These are phyloP conservation scores for Drosophila albomicans DNA, from an alignment of 1,140 invertebrate species.

Conservation along the genomic window DNA sequence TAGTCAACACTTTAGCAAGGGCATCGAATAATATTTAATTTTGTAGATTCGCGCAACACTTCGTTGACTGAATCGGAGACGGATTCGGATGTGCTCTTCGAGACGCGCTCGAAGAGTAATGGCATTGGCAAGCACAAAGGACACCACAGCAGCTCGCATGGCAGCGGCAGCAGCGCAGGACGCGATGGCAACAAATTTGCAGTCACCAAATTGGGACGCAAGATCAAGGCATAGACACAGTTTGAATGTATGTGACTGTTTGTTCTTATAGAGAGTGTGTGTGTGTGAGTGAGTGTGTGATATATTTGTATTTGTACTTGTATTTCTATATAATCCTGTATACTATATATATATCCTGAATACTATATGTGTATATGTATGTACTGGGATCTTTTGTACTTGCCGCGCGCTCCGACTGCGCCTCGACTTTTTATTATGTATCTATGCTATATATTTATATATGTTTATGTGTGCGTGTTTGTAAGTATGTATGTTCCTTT, in stretches of 20 bases:
- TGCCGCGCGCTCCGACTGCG: constrained; percentile 33
- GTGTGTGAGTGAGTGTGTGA: constrained; percentile 20
- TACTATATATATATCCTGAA: constrained; percentile 6
- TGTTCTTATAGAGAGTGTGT: constrained; percentile 37
- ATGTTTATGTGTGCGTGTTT: background rate
- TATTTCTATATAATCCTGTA: constrained; percentile 53
- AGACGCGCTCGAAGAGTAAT: constrained; percentile 87
- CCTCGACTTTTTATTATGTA: constrained; percentile 19
- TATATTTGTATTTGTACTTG: constrained; percentile 56
- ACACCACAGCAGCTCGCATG: constrained; percentile 58
- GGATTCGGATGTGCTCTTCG: constrained; percentile 90
- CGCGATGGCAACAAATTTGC: constrained; percentile 86
- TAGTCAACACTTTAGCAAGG: constrained; percentile 12
- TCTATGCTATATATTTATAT: constrained; percentile 6
- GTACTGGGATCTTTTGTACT: constrained; percentile 65
- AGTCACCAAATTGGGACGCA: constrained; percentile 86
- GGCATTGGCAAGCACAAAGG: constrained; percentile 83
- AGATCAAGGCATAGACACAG: constrained; percentile 85
- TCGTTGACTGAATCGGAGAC: constrained; percentile 91
- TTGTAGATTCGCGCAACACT: constrained; percentile 86
- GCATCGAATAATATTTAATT: background rate
- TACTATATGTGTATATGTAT: background rate
- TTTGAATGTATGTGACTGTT: constrained; percentile 45
- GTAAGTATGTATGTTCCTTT: constrained; percentile 36
- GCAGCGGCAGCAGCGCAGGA: constrained; percentile 51